Evolutionary conservation across 2,797 vertebrate species (phyloP), one percentile per base, ranked within the genome.

Genomic region (Amniataba percoides): DNA sequence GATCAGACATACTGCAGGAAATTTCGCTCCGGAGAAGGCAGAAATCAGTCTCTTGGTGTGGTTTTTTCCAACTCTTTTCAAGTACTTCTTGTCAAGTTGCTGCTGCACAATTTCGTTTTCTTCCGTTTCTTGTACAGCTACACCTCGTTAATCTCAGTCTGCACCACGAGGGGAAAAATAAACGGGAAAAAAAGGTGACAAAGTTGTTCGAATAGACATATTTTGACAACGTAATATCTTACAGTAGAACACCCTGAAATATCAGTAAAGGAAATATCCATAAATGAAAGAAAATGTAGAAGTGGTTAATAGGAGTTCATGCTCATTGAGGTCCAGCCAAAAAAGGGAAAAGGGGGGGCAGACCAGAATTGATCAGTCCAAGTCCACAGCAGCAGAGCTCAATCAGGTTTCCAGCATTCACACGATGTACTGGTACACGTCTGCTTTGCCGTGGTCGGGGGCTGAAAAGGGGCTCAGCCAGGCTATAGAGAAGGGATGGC

Each of bases 381-480:
- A 84, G 87, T 86, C 74, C 80, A 55, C 42, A 71, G 71, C 79
- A 55, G 39, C 52, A 48, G 55, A 60, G 39, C 79, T 86, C 92
- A 84, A 87, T 89, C 93, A 1, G 2, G 42, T 34, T 31, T 74
- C 66, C 76, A 6, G 59, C 21, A 25, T 83, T 98, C 96, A 99
- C 93, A 99, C 97, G 80, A 99, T 96, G 86, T 99, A 99, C 92
- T 99, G 98, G 93, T 98, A 99, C 0, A 97, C 87, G 90, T 99
- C 97, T 70, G 97, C 96, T 92, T 99, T 99, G 89, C 98, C 98
- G 81, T 98, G 96, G 90, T 99, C 98, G 53, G 98, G 98, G 12
- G 94, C 94, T 57, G 97, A 95, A 61, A 99, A 98, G 58, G 98
- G 98, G 92, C 96, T 99, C 90, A 99, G 94, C 98, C 98, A 99